phyloP scores from a whole-genome alignment of 2,888 invertebrate genomes.

The Allygus modestus region DNA sequence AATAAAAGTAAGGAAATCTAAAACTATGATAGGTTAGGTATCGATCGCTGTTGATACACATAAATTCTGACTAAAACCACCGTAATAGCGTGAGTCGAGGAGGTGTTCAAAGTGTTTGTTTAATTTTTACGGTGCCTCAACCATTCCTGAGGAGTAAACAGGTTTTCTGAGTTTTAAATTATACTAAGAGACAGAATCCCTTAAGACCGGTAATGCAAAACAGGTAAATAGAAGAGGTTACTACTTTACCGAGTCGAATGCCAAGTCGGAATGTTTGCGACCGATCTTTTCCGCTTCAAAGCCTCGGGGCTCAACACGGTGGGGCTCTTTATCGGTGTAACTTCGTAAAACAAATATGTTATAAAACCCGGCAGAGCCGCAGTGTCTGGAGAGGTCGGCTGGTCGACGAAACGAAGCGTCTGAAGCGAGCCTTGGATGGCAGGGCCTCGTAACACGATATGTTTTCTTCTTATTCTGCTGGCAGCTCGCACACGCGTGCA shows the following conservation, averaged over 20 bases:
- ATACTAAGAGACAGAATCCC: no score
- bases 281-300: no score
- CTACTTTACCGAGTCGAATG: neutral
- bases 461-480: slow-evolving; percentile 53
- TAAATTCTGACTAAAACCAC: no score
- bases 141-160: neutral
- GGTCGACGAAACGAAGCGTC: slow-evolving; percentile 34
- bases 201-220: neutral
- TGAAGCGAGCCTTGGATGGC: slow-evolving; percentile 31
- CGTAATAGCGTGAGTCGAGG: no score
- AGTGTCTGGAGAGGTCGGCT: neutral
- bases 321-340: neutral
- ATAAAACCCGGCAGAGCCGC: neutral
- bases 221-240: neutral
- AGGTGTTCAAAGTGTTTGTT: no score
- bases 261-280: no score
- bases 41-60: no score
- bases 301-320: no score
- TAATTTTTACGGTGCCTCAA: neutral
- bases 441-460: slow-evolving; percentile 49
- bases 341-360: neutral
- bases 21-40: no score
- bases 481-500: slow-evolving; percentile 2
- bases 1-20: no score
- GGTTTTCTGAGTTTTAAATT: neutral